Conservation (phyloP, 2,888 invertebrate genomes). For the Lepidocyrtinus sp. region DNA sequence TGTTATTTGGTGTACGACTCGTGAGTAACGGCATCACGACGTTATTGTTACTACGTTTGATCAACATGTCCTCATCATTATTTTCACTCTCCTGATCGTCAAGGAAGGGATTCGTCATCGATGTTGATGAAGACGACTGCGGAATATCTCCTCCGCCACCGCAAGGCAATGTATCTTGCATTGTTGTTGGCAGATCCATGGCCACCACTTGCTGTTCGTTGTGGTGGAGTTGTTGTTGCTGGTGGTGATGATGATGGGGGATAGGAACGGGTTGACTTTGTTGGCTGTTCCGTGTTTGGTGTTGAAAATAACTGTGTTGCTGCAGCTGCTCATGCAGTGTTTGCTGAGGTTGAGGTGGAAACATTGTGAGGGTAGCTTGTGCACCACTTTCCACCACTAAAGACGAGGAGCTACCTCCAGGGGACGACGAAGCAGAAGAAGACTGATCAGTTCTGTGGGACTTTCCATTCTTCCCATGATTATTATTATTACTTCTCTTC, state of each 20-base stretch:
- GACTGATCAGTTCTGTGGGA: conserved; percentile 61
- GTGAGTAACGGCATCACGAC: conserved; percentile 47
- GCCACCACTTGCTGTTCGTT: conserved; percentile 35
- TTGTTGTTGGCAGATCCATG: conserved; percentile 24
- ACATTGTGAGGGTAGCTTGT: neutral
- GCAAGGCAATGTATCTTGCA: too few species aligned
- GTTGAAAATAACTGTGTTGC: conserved; percentile 41
- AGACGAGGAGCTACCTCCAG: conserved; percentile 53
- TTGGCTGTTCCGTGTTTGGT: conserved; percentile 8
- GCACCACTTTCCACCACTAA: conserved; percentile 31
- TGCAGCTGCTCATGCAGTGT: conserved; percentile 42
- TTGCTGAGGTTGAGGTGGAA: conserved; percentile 26
- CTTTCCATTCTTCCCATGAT: conserved; percentile 62
- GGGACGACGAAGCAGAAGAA: conserved; percentile 59
- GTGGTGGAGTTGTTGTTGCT: conserved; percentile 30
- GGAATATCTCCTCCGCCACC: too few species aligned
- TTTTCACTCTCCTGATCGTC: conserved; percentile 34
- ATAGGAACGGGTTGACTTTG: neutral
- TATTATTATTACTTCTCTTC: conserved; percentile 59
- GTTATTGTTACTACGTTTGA: conserved; percentile 54
- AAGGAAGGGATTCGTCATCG: conserved; percentile 27
- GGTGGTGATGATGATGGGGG: conserved; percentile 34
- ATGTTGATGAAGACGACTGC: conserved; percentile 10
- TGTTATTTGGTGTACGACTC: conserved; percentile 54
- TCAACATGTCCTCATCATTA: conserved; percentile 31